Evolutionary conservation across 2,888 invertebrate species (phyloP), one percentile per base, ranked within the genome.

Genomic region (Cephonodes hylas): DNA sequence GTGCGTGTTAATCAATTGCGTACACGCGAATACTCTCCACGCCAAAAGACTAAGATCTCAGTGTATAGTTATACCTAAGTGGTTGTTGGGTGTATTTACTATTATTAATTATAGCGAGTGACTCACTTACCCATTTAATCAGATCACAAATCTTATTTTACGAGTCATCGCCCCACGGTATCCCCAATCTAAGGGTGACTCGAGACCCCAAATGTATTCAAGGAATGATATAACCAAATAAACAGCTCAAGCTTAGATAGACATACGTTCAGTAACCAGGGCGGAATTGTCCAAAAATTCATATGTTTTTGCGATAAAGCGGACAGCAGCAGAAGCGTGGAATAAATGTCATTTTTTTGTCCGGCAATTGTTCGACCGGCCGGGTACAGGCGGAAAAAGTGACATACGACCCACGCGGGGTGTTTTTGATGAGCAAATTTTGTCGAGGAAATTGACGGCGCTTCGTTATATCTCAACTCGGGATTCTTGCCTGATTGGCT

Each of bases 141-240:
- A 53, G 53, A 27, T 53, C 27, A 53, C 44, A 44, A 53, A 56
- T 60, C 60, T 60, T 48, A 60, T 60, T 60, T 60, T 42, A 60
- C 60, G 60, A 60, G 48, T 60, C 60, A 48, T 53, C 48, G 46
- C n/a, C 10, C 18, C 58, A 42, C 58, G 42, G 13, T 18, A 58
- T 45, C 46, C 60, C 58, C 20, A 57, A 2, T 15, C 44, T 25
- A 3, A 23, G 58, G 58, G 58, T 44, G 42, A 44, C 42, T 22
- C 42, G 58, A 42, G 58, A 23, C 15, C 25, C 8, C 42, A 25
- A 44, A 59, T 59, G 44, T 59, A 27, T 44, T 27, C 58, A 20
- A 10, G 4, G 44, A 59, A 44, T 59, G 58, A 59, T 59, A 59
- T 44, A 59, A 59, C 44, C 27, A 59, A 42, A 44, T 44, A 18